Percentiles rank a stretch among this genome's conserved stretches.
Conservation (phyloP, 2,797 vertebrate genomes). For the Siniperca scherzeri region DNA sequence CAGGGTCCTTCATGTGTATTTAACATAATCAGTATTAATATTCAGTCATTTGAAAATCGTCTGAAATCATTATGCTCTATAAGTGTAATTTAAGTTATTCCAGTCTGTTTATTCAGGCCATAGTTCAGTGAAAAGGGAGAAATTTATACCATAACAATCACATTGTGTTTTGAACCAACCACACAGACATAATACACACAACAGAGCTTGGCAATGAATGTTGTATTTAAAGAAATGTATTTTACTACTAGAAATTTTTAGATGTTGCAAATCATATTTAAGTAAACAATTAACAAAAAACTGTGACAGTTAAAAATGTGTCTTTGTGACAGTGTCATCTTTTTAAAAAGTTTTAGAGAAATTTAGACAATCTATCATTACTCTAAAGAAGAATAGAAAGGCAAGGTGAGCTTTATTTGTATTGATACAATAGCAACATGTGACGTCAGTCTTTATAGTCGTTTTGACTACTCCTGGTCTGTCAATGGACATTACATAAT, state of each 20-base stretch:
- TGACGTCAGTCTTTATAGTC: conserved; percentile 57
- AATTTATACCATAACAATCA: conserved; percentile 13
- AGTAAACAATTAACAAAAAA: background rate
- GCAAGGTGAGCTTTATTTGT: conserved; percentile 47
- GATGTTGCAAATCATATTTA: background rate
- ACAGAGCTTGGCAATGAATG: background rate
- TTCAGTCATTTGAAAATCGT: background rate
- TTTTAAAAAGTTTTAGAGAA: background rate
- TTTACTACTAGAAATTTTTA: background rate
- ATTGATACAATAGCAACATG: conserved; percentile 48
- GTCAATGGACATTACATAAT: conserved; percentile 72
- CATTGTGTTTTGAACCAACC: conserved; percentile 2
- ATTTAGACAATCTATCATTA: background rate
- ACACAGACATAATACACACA: background rate
- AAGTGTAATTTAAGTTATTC: background rate
- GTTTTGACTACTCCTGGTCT: conserved; percentile 65
- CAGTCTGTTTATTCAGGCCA: background rate
- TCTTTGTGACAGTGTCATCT: background rate
- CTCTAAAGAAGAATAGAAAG: conserved; percentile 25
- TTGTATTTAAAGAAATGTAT: background rate
- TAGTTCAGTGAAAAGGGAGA: background rate
- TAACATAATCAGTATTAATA: background rate
- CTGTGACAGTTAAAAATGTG: background rate
- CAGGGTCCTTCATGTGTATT: background rate
- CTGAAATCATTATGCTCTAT: background rate